A percentile compares a stretch with the other conserved stretches of the same genome.
phyloP scores from a whole-genome alignment of 2,888 invertebrate species.

The Temnothorax rugatulus region DNA sequence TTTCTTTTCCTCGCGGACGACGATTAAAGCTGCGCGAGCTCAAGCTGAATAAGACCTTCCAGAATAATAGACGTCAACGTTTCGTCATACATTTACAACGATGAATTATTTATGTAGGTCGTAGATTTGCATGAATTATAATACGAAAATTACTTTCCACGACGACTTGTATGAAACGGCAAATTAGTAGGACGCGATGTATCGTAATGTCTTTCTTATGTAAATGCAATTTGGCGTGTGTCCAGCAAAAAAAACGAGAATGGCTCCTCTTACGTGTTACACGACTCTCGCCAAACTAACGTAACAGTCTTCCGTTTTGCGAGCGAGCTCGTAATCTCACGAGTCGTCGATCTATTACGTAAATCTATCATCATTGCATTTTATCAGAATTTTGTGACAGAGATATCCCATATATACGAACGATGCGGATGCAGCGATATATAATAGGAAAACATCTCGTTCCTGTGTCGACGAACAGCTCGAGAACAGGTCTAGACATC shows the following conservation, averaged over 20 bases:
- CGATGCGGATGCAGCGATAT: neutral
- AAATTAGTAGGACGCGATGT: neutral
- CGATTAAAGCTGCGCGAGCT: neutral
- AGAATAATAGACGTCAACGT: neutral
- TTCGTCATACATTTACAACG: neutral
- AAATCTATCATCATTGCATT: neutral
- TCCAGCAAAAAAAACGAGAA: conserved; percentile 10
- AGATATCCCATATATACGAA: neutral
- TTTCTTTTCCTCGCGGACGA: neutral
- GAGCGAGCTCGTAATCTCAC: conserved; percentile 43
- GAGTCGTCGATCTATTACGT: neutral
- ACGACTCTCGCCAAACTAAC: conserved; percentile 23
- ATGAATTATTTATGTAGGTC: conserved; percentile 24
- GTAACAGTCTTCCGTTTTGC: conserved; percentile 29
- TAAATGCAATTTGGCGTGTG: conserved; percentile 34
- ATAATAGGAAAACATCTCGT: neutral
- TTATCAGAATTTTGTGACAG: neutral
- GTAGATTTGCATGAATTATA: conserved; percentile 22
- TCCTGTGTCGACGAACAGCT: neutral
- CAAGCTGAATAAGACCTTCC: neutral
- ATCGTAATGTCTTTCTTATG: conserved; percentile 30
- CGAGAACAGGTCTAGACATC: neutral
- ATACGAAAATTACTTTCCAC: neutral
- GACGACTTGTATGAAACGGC: neutral
- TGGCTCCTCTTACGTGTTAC: conserved; percentile 19